These are phyloP conservation scores for Todiramphus saurophagus DNA, from an alignment of 2,113 vertebrate genomes.

Conservation along the genomic window DNA sequence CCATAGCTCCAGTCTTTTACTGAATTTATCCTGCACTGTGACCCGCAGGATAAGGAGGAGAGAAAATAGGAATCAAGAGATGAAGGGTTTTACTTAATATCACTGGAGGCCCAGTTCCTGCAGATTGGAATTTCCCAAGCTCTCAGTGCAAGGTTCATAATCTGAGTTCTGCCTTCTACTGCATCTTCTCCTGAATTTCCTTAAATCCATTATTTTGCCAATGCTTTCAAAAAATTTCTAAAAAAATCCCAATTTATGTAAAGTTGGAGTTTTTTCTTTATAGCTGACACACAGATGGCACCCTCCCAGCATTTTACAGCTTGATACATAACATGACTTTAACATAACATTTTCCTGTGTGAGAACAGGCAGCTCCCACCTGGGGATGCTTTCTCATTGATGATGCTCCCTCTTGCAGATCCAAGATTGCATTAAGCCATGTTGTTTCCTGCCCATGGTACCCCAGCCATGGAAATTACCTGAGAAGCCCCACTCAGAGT, in stretches of 20 bases:
- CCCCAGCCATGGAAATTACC: background rate
- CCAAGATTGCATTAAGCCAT: background rate
- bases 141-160: fast-evolving
- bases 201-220: fast-evolving
- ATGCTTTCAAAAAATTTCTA: background rate
- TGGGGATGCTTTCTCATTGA: background rate
- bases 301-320: background rate
- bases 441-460: background rate
- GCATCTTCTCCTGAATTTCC: background rate
- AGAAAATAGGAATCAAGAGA: background rate
- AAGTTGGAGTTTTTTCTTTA: background rate
- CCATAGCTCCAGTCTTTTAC: background rate
- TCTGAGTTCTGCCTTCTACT: background rate
- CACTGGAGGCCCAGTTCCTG: background rate
- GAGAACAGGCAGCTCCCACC: background rate
- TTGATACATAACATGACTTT: background rate
- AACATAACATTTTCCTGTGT: background rate
- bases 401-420: background rate
- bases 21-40: background rate
- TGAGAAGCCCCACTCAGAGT: background rate
- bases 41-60: background rate
- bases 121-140: background rate
- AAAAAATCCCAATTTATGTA: background rate
- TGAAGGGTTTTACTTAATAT: background rate
- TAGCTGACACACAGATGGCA: background rate